These are phyloP conservation scores for Lichenostomus cassidix DNA, from an alignment of 2,113 vertebrate species.

Conservation along the genomic window DNA sequence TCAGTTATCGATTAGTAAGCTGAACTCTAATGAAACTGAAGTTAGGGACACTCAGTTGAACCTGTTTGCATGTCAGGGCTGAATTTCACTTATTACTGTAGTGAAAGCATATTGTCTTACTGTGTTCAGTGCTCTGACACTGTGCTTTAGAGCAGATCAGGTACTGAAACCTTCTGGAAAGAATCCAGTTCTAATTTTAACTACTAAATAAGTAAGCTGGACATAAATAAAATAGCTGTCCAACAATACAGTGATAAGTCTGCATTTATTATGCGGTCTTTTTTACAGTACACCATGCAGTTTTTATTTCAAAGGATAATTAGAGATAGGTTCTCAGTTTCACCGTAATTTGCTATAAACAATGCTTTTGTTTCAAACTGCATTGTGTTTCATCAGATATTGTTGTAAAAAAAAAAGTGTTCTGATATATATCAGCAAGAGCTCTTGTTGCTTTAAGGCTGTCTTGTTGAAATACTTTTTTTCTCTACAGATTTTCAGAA, in stretches of 20 bases:
- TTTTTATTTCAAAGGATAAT: slow-evolving; percentile 23
- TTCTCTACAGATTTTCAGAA: background rate
- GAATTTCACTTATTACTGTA: slow-evolving; percentile 14
- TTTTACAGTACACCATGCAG: background rate
- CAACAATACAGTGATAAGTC: background rate
- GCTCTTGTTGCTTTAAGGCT: background rate
- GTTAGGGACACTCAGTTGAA: background rate
- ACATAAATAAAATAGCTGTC: background rate
- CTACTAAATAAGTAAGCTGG: background rate
- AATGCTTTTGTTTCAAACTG: background rate
- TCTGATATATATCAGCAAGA: background rate
- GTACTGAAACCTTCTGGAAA: slow-evolving; percentile 15
- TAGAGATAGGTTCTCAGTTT: background rate
- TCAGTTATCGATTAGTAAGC: background rate
- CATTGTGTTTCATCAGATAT: background rate
- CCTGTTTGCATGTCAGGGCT: background rate
- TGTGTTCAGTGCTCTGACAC: background rate
- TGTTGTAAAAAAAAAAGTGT: background rate
- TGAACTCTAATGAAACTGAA: slow-evolving; percentile 30
- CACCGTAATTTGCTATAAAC: background rate
- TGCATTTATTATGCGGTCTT: background rate
- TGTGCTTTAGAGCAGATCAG: background rate
- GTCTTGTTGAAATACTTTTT: background rate
- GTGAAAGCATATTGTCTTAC: slow-evolving; percentile 26
- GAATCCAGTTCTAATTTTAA: slow-evolving; percentile 12